Conservation (phyloP, 2,113 vertebrate genomes). For the Mobula hypostoma region DNA sequence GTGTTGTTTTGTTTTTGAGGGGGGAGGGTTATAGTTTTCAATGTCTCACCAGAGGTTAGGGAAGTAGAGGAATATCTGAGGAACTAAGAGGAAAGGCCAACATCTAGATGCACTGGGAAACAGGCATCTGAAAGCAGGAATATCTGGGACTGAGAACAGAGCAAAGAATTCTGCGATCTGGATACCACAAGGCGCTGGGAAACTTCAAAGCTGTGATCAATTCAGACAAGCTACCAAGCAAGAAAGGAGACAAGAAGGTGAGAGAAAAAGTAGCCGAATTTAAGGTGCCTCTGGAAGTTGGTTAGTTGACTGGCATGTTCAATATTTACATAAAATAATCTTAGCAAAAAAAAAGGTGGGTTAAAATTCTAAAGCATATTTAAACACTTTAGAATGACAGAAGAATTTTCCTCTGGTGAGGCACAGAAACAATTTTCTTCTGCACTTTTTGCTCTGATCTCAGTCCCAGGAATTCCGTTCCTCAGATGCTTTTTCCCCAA, state of each 20-base stretch:
- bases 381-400: no score
- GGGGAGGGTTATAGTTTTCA: neutral
- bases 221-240: neutral
- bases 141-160: neutral
- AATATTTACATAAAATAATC: no score
- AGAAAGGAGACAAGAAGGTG: neutral
- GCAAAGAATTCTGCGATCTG: neutral
- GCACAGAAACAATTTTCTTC: no score
- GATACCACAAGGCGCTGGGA: neutral
- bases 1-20: no score
- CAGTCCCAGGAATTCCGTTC: no score
- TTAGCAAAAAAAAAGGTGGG: neutral
- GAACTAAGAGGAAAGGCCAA: neutral
- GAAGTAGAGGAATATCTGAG: neutral
- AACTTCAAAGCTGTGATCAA: neutral
- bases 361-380: no score
- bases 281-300: neutral
- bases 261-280: neutral
- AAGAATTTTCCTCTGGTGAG: no score
- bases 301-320: neutral
- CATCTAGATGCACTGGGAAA: neutral
- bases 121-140: neutral
- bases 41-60: neutral
- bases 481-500: no score
- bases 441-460: no score